Base-by-base conservation (phyloP, 2,888 invertebrate genomes). In the Tiliacea citrago region DNA sequence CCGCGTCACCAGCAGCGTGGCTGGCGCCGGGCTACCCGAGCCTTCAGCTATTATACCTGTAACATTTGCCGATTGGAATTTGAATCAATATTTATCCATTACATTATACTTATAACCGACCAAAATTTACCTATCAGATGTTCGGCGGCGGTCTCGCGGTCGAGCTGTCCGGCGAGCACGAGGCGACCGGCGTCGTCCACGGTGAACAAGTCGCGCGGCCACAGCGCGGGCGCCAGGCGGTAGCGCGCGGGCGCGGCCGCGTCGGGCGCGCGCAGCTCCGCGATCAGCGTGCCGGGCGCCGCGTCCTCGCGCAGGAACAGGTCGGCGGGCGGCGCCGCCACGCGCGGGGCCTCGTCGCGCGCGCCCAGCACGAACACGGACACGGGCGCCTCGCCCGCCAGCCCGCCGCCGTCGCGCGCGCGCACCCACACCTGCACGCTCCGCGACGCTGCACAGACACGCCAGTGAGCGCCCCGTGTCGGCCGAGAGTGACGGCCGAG, bases 361-460 rank as follows among this genome's bases (percentile, higher is more conserved):
- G 97, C 94, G 67, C 97, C 97, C 97, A 98, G 98, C 85, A 99
- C 97, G 91, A 97, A 97, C 86, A 99, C 97, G 77, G 97, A 97
- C 47, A 99, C 97, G 10, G 99, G 98, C 72, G 98, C 98, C 91
- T 98, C 98, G 57, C 97, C 97, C 92, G 98, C 98, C 83, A 98
- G 97, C 61, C 98, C 97, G 75, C 99, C 99, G 89, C 97, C 97
- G 96, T 99, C 99, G 69, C 97, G 97, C 24, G 99, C 99, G 78
- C 98, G 97, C 69, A 99, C 98, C 95, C 99, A 99, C 93, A 99
- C 98, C 95, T 98, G 98, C 93, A 98, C 98, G 71, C 98, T 97
- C 93, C 98, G 97, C 77, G 98, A 98, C 92, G 97, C 98, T 98
- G 91, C 77, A 13, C 61, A 53, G 9, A 89, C 61, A 49, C 58